phyloP scores from a whole-genome alignment of 2,888 invertebrate species.

The Sussaba pulchella region DNA sequence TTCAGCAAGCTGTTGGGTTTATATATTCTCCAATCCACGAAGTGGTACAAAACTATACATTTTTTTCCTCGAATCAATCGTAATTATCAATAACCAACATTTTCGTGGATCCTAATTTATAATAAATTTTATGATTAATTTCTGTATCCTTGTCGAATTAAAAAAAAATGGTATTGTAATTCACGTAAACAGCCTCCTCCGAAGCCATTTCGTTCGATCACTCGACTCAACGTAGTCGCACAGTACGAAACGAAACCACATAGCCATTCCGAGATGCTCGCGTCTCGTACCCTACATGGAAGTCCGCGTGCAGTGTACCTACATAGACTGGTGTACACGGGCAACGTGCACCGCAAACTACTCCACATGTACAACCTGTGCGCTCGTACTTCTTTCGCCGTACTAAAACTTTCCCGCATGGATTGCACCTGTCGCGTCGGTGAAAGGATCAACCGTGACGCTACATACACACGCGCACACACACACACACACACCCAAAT shows the following conservation, averaged over 20 bases:
- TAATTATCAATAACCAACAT: no score
- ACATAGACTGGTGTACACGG: slow-evolving; percentile 35
- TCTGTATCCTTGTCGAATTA: no score
- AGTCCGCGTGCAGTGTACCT: slow-evolving; percentile 1
- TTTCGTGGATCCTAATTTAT: no score
- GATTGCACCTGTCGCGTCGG: slow-evolving; percentile 77
- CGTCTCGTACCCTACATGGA: slow-evolving; percentile 42
- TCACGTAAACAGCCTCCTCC: neutral
- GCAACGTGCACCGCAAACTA: slow-evolving; percentile 33
- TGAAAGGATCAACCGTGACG: slow-evolving; percentile 75
- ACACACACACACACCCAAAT: slow-evolving; percentile 40
- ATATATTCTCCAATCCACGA: no score
- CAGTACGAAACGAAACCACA: neutral
- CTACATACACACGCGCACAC: neutral
- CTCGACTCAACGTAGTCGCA: slow-evolving; percentile 11
- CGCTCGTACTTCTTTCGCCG: slow-evolving; percentile 60
- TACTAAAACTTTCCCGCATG: slow-evolving; percentile 73
- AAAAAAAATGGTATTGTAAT: neutral
- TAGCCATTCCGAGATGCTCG: slow-evolving; percentile 4
- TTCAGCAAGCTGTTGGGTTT: no score
- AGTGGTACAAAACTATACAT: no score
- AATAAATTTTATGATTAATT: no score
- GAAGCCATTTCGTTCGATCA: slow-evolving; percentile 32
- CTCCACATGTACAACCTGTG: slow-evolving; percentile 5
- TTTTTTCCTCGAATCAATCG: no score